Evolutionary conservation across 2,888 invertebrate genomes (phyloP).

Genomic region (Gisinianus flammeolus): DNA sequence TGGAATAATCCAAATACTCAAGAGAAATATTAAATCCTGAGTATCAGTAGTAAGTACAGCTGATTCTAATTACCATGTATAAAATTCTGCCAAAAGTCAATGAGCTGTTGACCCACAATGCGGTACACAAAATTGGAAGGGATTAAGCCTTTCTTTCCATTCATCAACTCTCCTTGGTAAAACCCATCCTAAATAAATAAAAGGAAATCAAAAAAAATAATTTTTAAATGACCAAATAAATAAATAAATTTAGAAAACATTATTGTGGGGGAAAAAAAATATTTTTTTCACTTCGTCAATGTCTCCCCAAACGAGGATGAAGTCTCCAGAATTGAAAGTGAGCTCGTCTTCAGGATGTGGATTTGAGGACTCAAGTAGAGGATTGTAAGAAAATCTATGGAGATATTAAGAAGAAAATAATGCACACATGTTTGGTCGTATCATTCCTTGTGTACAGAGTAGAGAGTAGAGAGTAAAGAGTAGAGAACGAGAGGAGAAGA

Average conservation of each 20-base stretch:
- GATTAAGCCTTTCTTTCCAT: slow-evolving; percentile 15
- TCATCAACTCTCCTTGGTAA: slow-evolving; percentile 18
- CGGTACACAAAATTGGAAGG: slow-evolving; percentile 19
- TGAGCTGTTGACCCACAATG: slow-evolving; percentile 14
- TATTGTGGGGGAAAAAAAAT: no score
- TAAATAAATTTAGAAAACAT: background rate
- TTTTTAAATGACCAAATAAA: background rate
- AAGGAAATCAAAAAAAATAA: background rate
- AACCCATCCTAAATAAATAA: slow-evolving; percentile 20
- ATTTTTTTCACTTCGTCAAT: slow-evolving; percentile 2
- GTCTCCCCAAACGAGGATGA: slow-evolving; percentile 20
- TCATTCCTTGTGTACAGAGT: background rate
- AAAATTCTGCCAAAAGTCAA: slow-evolving; percentile 21
- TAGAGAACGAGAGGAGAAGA: background rate
- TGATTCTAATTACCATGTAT: background rate
- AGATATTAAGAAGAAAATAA: background rate
- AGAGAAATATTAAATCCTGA: background rate
- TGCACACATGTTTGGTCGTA: background rate
- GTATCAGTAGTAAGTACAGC: background rate
- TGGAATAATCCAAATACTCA: background rate
- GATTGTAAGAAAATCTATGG: slow-evolving; percentile 22
- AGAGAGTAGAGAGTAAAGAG: background rate
- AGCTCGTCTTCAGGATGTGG: slow-evolving; percentile 11
- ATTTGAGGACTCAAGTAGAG: slow-evolving; percentile 14
- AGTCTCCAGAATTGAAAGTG: slow-evolving; percentile 21